Evolutionary conservation across 2,888 invertebrate genomes (phyloP), one percentile per base, ranked within the genome.

Genomic region (Sipha maydis): DNA sequence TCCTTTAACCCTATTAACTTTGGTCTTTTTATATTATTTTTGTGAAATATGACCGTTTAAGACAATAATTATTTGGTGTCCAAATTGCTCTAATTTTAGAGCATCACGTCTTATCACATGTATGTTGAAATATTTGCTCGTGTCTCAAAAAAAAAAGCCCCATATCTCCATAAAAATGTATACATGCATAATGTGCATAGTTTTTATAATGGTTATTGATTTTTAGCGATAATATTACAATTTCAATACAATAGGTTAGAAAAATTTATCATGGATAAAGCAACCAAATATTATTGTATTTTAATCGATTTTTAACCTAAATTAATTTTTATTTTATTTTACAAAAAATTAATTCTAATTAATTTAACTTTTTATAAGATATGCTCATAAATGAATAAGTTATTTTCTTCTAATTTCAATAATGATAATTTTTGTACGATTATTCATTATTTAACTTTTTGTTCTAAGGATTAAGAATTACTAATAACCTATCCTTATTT

Each of bases 1-100:
- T 41, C 78, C 79, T 61, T 61, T 86, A 88, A 88, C 80, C 61
- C 80, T 88, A 88, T 86, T 86, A 86, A 86, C 79, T 86, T 80
- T 80, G 21, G 21, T 80, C n/a, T 54, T 73, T 78, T 71, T 71
- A 28, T 71, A 14, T 71, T 14, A 71, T 71, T 3, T 28, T 17
- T 31, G 17, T 31, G 17, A 31, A 48, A 48, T 17, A 71, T 17
- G 28, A 71, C 3, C 14, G 31, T 31, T 71, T 28, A 31, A 71
- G 31, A 31, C 14, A 71, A 17, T 17, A 28, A 71, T 71, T 9
- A 21, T 21, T 61, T 25, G 21, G 61, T 61, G 73, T 34, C 17
- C 14, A 48, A 14, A 48, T 48, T 48, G 28, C 11, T 28, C 38
- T 25, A 1, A 41, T n/a, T 4, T 67, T n/a, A 28, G n/a, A 67